Conservation (phyloP, 2,113 vertebrate species). For the Myiopsitta monachus region DNA sequence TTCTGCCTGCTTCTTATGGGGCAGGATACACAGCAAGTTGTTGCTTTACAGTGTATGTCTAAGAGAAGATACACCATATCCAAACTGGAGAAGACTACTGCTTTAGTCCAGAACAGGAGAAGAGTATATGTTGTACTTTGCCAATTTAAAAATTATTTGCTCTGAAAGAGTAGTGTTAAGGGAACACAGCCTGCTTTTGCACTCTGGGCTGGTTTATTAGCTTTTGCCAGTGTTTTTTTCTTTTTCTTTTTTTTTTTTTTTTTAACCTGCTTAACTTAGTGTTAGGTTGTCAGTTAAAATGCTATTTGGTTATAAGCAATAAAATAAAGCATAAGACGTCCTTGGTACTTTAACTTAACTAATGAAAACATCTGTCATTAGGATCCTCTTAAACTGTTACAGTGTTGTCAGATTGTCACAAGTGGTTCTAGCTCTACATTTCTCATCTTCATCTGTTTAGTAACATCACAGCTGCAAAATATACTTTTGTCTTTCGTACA, state of each 20-base stretch:
- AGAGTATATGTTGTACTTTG: background rate
- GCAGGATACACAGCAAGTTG: no score
- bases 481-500: constrained; percentile 14
- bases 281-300: constrained; percentile 12
- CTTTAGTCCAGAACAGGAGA: background rate
- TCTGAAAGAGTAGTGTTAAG: background rate
- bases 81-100: background rate
- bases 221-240: background rate
- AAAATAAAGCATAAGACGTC: constrained; percentile 61
- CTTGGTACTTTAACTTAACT: constrained; percentile 48
- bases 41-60: background rate
- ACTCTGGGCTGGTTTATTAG: background rate
- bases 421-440: constrained; percentile 2
- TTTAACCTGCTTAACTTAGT: background rate
- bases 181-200: background rate
- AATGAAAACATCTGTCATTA: constrained; percentile 55
- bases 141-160: constrained; percentile 5
- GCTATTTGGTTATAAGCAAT: constrained; percentile 57
- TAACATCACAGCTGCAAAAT: constrained; percentile 36
- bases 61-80: background rate
- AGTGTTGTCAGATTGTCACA: constrained; percentile 45
- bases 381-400: constrained; percentile 17
- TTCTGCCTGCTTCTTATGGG: background rate
- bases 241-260: background rate
- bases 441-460: constrained; percentile 18